Conservation (phyloP, 2,113 vertebrate genomes). For the Isichthys henryi region DNA sequence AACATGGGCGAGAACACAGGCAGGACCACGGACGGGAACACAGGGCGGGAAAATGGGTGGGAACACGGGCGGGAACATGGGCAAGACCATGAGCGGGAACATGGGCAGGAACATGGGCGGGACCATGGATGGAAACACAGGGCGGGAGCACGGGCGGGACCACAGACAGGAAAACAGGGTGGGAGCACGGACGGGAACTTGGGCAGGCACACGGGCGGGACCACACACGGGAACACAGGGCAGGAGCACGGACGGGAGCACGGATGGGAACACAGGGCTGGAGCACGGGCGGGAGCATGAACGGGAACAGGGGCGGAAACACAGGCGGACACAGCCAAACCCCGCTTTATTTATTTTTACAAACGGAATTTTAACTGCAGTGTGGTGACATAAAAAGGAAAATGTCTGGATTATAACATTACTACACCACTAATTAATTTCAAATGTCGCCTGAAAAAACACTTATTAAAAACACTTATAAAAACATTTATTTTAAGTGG, state of each 20-base stretch:
- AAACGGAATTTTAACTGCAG: neutral
- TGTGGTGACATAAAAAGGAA: neutral
- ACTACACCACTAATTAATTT: neutral
- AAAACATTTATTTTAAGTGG: neutral
- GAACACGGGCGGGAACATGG: no score
- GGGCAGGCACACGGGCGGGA: neutral
- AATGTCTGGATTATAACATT: neutral
- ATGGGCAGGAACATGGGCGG: no score
- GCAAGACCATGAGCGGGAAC: no score
- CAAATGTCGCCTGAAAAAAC: neutral
- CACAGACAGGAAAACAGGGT: no score
- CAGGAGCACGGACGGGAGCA: fast-evolving
- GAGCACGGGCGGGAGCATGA: no score
- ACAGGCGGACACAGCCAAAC: neutral
- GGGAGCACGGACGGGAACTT: neutral
- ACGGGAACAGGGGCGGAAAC: neutral
- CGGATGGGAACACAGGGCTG: no score
- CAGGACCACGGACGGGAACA: no score
- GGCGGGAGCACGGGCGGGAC: neutral
- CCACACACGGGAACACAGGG: neutral
- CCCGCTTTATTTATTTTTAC: neutral
- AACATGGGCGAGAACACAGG: no score
- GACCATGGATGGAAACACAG: neutral
- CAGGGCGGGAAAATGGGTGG: no score
- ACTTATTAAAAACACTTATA: no score